These are phyloP conservation scores for Aegotheles bennettii DNA, from an alignment of 2,113 vertebrate species.

Conservation along the genomic window DNA sequence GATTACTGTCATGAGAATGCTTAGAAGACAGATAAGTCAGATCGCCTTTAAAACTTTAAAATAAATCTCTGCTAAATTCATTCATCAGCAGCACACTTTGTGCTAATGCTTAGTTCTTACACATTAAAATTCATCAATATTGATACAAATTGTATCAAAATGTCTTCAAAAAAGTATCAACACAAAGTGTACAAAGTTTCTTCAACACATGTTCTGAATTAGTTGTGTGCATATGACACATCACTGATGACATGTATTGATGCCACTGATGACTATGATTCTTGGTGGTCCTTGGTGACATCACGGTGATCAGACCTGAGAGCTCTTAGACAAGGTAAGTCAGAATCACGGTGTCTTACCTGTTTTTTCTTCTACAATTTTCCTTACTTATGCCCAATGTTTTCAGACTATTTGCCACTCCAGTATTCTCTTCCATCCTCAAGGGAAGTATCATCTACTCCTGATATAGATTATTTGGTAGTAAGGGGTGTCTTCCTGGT, in stretches of 20 bases:
- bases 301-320: not conserved
- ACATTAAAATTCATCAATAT: not conserved
- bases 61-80: not conserved
- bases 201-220: not conserved
- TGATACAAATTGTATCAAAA: not conserved
- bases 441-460: not conserved
- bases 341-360: not conserved
- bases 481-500: not conserved
- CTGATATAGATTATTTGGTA: not conserved
- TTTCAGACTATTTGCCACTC: not conserved
- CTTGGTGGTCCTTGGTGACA: not conserved
- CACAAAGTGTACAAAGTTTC: not conserved
- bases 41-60: not conserved
- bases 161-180: not conserved
- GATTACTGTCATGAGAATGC: not conserved
- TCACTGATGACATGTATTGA: not conserved
- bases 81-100: not conserved
- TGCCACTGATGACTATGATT: not conserved
- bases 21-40: not conserved
- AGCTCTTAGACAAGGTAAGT: not conserved
- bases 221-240: too few species aligned
- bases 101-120: not conserved
- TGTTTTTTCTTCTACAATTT: not conserved
- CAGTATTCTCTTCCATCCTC: rapidly evolving
- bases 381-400: not conserved